Base-by-base conservation (phyloP, 2,113 vertebrate genomes). In the Salvator merianae region DNA sequence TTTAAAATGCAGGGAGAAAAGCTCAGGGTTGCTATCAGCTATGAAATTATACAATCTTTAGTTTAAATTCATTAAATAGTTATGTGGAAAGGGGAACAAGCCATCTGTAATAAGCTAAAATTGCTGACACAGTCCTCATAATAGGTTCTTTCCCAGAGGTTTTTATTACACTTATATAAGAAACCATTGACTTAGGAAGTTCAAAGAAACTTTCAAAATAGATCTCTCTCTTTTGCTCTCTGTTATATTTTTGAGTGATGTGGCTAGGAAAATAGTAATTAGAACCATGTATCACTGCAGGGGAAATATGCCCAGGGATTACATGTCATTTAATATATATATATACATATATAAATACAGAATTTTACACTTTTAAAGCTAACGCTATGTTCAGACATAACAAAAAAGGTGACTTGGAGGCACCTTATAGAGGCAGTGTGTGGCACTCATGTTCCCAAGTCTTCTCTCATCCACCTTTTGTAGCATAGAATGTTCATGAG, bases 181-280 rank as follows among this genome's bases (percentile, higher is more conserved):
- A 93, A 94, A 90, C 81, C 75, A 75, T 89, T 30, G 14, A 87
- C 63, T 94, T 90, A 63, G 0, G 28, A 85, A 88, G 81, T 92
- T 93, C 84, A 94, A 91, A 89, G 89, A 88, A 95, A 93, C 76
- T 91, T 93, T 88, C 79, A 71, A 84, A 91, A 93, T 82, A 88
- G 47, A 83, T 74, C 16, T 65, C 68, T 43, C 68, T 79, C 84
- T 86, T n/a, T 2, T 36, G 18, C 75, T 79, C 81, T 86, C 30
- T 2, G 8, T 81, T 90, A 5, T 10, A 36, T 85, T 94, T 95
- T 88, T 71, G 14, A 88, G 82, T 28, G 4, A 47, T 82, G 77
- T 90, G 83, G 86, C 9, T 40, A 7, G n/a, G 32, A 91, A 88
- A 65, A n/a, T 28, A 73, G 81, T 91, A 91, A 89, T 92, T 91